A percentile compares a stretch with the other conserved stretches of the same genome.
phyloP scores from a whole-genome alignment of 2,797 vertebrate genomes.

The Argyrosomus regius region DNA sequence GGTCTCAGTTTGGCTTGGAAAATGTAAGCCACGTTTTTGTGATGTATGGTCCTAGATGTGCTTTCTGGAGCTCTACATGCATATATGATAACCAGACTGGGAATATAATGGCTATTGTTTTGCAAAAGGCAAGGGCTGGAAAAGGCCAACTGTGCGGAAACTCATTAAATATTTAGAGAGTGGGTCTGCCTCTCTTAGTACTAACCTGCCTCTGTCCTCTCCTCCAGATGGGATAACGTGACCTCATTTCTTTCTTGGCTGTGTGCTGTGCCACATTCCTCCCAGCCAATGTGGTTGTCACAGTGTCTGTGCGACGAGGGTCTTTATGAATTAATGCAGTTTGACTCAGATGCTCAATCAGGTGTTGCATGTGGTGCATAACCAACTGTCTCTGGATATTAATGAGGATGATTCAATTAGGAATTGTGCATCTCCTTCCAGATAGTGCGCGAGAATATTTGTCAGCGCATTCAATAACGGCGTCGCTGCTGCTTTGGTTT shows the following conservation, averaged over 20 bases:
- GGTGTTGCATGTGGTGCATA: slow-evolving; percentile 65
- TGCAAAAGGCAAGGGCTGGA: slow-evolving; percentile 78
- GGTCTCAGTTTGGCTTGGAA: slow-evolving; percentile 20
- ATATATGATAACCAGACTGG: slow-evolving; percentile 57
- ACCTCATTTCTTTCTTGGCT: slow-evolving; percentile 77
- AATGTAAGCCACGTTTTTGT: slow-evolving; percentile 26
- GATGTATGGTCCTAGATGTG: slow-evolving; percentile 27
- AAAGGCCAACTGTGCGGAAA: slow-evolving; percentile 85
- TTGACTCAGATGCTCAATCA: slow-evolving; percentile 66
- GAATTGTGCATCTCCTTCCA: slow-evolving; percentile 16
- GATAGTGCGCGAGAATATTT: slow-evolving; percentile 13
- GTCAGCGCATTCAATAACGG: background rate
- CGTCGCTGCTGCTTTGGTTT: slow-evolving; percentile 13
- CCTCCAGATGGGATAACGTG: slow-evolving; percentile 83
- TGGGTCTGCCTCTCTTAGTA: slow-evolving; percentile 79
- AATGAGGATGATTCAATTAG: slow-evolving; percentile 56
- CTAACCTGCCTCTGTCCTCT: slow-evolving; percentile 81
- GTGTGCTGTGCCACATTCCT: slow-evolving; percentile 64
- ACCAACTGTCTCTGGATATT: slow-evolving; percentile 68
- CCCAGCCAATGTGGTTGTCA: slow-evolving; percentile 60
- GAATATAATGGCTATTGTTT: slow-evolving; percentile 77
- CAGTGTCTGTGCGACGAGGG: slow-evolving; percentile 50
- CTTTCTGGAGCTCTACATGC: slow-evolving; percentile 38
- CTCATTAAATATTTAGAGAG: slow-evolving; percentile 88
- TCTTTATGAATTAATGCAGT: slow-evolving; percentile 72